Conservation (phyloP, 1,140 invertebrate species). For the Subanguina moxae region DNA sequence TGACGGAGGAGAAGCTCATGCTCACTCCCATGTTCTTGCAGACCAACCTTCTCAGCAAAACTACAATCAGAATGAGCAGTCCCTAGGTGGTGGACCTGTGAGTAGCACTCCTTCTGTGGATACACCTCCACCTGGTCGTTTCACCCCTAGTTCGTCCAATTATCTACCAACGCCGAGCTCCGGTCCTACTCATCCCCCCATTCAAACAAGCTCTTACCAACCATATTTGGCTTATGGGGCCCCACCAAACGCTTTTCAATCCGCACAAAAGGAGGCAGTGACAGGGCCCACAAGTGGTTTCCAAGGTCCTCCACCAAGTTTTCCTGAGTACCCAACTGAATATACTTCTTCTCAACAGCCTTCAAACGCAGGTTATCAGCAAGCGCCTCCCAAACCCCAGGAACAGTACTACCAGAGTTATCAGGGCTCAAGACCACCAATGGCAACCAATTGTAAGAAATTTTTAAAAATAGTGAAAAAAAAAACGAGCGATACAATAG, state of each 20-base stretch:
- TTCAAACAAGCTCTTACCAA: slow-evolving; percentile 40
- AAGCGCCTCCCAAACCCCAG: background rate
- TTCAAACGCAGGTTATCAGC: background rate
- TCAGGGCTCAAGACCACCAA: background rate
- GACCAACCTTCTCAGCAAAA: no score
- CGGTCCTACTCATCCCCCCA: slow-evolving; percentile 26
- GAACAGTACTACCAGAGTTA: slow-evolving; percentile 6
- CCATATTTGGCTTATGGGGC: slow-evolving; percentile 48
- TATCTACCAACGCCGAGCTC: slow-evolving; percentile 5
- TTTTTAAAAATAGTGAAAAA: no score
- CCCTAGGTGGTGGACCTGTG: background rate
- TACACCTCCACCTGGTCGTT: background rate
- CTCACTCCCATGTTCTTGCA: no score
- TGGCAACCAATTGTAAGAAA: background rate
- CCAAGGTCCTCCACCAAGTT: background rate
- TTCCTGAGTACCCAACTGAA: background rate
- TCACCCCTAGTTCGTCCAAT: background rate
- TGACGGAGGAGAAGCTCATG: no score
- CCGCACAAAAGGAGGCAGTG: slow-evolving; percentile 1
- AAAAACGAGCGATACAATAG: no score
- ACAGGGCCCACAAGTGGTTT: background rate
- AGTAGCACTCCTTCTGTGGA: background rate
- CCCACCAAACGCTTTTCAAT: slow-evolving; percentile 27
- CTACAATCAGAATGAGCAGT: no score
- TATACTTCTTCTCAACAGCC: background rate